Evolutionary conservation across 2,888 invertebrate species (phyloP).

Genomic region (Agrenia bidenticulata): DNA sequence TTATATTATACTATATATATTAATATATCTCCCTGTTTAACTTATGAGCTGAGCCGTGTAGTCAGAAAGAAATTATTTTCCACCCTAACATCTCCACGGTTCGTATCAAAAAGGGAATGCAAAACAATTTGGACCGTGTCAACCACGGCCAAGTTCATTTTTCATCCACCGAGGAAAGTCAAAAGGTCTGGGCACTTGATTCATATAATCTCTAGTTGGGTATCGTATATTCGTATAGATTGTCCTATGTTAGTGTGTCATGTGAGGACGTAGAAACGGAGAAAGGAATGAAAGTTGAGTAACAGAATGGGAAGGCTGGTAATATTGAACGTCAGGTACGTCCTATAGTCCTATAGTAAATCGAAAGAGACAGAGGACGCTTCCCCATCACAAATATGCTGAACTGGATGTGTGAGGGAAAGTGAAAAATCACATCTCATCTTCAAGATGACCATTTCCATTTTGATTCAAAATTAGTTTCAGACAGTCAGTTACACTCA

Average conservation of each 20-base stretch:
- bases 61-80: slow-evolving; percentile 26
- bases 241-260: too few relatives aligned
- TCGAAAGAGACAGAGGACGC: not conserved
- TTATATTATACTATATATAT: too few relatives aligned
- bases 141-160: slow-evolving; percentile 53
- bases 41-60: not conserved
- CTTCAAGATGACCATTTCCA: slow-evolving; percentile 22
- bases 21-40: not conserved
- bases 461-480: slow-evolving; percentile 18
- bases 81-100: slow-evolving; percentile 18
- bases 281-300: too few relatives aligned
- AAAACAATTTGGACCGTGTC: slow-evolving; percentile 54
- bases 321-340: not conserved
- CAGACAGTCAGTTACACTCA: not conserved
- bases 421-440: slow-evolving; percentile 24
- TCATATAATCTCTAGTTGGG: not conserved
- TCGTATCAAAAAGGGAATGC: slow-evolving; percentile 54
- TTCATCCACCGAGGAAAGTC: slow-evolving; percentile 44
- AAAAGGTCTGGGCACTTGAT: slow-evolving; percentile 14
- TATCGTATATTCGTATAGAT: too few relatives aligned
- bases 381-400: not conserved
- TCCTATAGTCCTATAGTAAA: not conserved
- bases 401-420: not conserved
- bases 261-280: too few relatives aligned
- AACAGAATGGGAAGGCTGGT: not conserved